phyloP scores from a whole-genome alignment of 2,113 vertebrate species.

The Phylloscopus trochiloides region DNA sequence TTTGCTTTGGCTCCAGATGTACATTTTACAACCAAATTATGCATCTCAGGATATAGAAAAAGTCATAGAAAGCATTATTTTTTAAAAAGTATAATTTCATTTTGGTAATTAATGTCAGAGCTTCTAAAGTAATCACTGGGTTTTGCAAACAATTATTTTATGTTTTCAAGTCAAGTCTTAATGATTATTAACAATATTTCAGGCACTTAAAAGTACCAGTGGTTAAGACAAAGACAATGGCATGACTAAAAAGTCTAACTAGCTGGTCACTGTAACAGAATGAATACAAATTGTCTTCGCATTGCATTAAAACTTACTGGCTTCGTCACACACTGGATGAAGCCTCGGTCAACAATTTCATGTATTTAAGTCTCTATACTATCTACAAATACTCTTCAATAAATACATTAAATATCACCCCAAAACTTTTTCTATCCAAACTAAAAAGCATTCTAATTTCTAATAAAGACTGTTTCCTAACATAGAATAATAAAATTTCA shows the following conservation, averaged over 20 bases:
- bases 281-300: background rate
- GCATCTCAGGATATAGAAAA: constrained; percentile 9
- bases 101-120: background rate
- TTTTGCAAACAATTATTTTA: background rate
- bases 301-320: background rate
- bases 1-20: constrained; percentile 55
- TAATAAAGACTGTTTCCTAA: background rate
- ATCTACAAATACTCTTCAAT: background rate
- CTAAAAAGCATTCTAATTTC: background rate
- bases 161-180: background rate
- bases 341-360: background rate
- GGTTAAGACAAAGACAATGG: background rate
- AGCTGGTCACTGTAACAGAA: background rate
- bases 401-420: background rate
- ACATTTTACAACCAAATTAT: constrained; percentile 48
- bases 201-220: background rate
- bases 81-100: background rate
- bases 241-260: background rate
- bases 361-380: background rate
- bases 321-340: background rate
- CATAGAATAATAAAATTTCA: background rate
- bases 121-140: background rate
- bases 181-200: background rate
- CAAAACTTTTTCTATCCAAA: background rate
- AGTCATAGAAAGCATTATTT: background rate